A percentile compares a stretch with the other conserved stretches of the same genome.
Evolutionary conservation across 2,113 vertebrate genomes (phyloP).

Genomic region (Diadophis punctatus): DNA sequence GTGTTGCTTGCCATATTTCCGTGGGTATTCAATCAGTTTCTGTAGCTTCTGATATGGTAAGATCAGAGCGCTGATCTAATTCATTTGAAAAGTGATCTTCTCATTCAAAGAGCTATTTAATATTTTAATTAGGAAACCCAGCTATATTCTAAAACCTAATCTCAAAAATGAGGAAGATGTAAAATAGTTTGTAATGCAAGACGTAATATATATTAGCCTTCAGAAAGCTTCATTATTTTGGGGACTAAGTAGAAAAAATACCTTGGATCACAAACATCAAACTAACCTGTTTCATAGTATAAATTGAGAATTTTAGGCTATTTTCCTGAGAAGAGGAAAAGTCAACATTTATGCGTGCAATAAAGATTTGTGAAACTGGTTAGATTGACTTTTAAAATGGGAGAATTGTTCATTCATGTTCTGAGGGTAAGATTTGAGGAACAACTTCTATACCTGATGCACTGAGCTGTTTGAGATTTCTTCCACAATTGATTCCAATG

Average conservation of each 20-base stretch:
- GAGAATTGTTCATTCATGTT: background rate
- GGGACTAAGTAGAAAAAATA: background rate
- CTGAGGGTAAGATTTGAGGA: background rate
- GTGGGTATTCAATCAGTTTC: background rate
- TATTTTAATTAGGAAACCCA: background rate
- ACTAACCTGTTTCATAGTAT: background rate
- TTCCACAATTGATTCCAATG: background rate
- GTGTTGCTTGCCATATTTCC: background rate
- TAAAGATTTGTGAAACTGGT: background rate
- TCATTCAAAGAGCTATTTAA: background rate
- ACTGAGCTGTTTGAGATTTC: background rate
- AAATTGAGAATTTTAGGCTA: background rate
- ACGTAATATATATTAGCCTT: background rate
- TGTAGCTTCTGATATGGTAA: background rate
- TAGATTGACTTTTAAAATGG: background rate
- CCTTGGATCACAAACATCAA: background rate
- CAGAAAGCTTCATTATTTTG: background rate
- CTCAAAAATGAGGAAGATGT: background rate
- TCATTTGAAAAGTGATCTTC: background rate
- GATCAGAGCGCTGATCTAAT: background rate
- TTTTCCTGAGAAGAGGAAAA: background rate
- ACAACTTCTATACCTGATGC: background rate
- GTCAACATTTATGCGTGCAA: background rate
- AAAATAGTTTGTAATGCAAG: background rate
- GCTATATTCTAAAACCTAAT: background rate